These are phyloP conservation scores for Eutolmus rufibarbis DNA, from an alignment of 2,888 invertebrate genomes.

Conservation along the genomic window DNA sequence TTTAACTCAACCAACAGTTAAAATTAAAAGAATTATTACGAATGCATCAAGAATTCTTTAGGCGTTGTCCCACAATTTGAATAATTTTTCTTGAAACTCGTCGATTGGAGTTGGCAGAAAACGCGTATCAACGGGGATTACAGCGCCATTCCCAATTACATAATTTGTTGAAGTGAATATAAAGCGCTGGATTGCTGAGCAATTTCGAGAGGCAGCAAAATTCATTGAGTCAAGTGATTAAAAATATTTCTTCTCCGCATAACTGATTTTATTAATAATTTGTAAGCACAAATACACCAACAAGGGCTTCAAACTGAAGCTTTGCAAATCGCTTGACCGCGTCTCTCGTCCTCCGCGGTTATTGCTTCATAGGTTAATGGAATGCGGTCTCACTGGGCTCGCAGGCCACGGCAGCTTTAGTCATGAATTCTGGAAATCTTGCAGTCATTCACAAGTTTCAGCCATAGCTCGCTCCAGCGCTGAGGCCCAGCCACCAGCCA, in stretches of 20 bases:
- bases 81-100: conserved; percentile 8
- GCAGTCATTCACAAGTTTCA: conserved; percentile 33
- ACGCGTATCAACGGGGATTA: not conserved
- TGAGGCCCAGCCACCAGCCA: not conserved
- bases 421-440: conserved; percentile 29
- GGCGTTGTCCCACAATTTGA: not conserved
- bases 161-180: not conserved
- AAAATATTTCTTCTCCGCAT: not conserved
- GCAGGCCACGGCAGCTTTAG: conserved; percentile 8
- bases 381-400: conserved; percentile 17
- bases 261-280: conserved; percentile 10
- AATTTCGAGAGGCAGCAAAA: not conserved
- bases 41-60: not conserved
- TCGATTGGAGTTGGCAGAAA: not conserved
- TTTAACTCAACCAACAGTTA: not conserved
- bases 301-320: not conserved
- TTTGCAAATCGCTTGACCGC: conserved; percentile 7
- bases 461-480: not conserved
- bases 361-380: conserved; percentile 7
- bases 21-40: not conserved
- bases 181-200: not conserved
- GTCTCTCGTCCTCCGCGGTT: not conserved
- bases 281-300: not conserved
- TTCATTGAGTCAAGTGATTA: not conserved
- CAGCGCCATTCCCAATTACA: conserved; percentile 9